Evolutionary conservation across 2,888 invertebrate species (phyloP).

Genomic region (Drosophila pegasa): DNA sequence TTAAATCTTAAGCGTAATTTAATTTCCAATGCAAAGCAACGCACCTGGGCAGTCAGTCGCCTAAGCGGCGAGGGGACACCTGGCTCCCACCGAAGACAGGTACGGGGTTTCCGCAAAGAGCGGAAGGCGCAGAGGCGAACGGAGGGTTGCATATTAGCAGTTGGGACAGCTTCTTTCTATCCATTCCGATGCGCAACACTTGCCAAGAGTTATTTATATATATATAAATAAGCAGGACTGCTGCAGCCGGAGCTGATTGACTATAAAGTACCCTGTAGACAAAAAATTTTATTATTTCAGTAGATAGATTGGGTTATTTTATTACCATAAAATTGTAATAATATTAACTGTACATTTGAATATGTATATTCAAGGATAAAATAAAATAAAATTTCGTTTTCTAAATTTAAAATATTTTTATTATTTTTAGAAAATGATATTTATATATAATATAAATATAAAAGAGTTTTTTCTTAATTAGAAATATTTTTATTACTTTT

Average conservation of each 20-base stretch:
- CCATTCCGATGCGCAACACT: conserved; percentile 59
- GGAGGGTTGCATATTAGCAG: conserved; percentile 62
- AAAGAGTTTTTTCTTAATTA: too few species aligned
- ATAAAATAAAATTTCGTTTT: not conserved
- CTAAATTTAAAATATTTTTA: too few species aligned
- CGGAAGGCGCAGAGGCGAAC: not conserved
- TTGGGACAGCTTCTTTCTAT: conserved; percentile 36
- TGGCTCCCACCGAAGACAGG: conserved; percentile 4
- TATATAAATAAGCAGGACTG: conserved; percentile 32
- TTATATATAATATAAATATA: not conserved
- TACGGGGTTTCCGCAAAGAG: conserved; percentile 4
- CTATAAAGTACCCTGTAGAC: conserved; percentile 4
- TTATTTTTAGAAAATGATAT: too few species aligned
- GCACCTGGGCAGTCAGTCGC: conserved; percentile 45
- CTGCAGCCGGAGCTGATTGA: not conserved
- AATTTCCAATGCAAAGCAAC: conserved; percentile 63
- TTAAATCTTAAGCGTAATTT: conserved; percentile 73
- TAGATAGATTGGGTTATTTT: not conserved
- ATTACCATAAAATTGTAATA: too few species aligned
- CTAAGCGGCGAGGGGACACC: conserved; percentile 1
- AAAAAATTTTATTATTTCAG: not conserved
- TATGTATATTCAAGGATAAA: not conserved
- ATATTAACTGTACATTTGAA: not conserved
- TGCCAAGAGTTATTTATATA: conserved; percentile 63
- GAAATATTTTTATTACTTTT: too few species aligned